Base-by-base conservation (phyloP, 2,888 invertebrate species). In the Lasioglossum figueresi region DNA sequence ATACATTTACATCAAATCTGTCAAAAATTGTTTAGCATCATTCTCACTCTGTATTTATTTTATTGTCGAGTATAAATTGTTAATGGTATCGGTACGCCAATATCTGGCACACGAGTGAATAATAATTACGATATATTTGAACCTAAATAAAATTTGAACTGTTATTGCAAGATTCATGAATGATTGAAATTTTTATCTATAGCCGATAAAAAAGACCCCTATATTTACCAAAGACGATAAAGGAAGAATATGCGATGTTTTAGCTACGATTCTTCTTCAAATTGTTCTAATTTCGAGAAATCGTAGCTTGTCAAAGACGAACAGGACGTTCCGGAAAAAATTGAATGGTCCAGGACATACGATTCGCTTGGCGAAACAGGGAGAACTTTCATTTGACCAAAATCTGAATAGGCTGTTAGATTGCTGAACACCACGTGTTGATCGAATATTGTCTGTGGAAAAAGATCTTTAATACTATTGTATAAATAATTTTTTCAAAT, bases 161-260 rank as follows among this genome's bases (percentile, higher is more conserved):
- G 6, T 40, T 14, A 10, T 5, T 16, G 23, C 0, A 56, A 66
- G 27, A 45, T 37, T 19, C 1, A 1, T 6, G 31, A 27, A 31
- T 14, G 43, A n/a, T 56, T 27, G 12, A 3, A 34, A 16, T 23
- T 34, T 14, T 48, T 23, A 31, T 63, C 52, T 40, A 3, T 16
- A 0, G 63, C 63, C 79, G 88, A 72, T 31, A 88, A 88, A 66
- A 70, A 83, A 84, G 89, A 71, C 14, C 48, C 74, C 88, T 89
- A 0, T 45, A 74, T 8, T 80, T 48, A 27, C 85, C 1, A 19
- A 52, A 34, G n/a, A 83, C 23, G 87, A 79, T 89, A 89, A 81
- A 4, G 6, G 5, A 70, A 37, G 14, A 59, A 43, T 34, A 76
- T 43, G 3, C n/a, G 12, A 40, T 37, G 23, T 23, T 40, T 16